Conservation (phyloP, 2,113 vertebrate genomes). For the Percina caprodes region DNA sequence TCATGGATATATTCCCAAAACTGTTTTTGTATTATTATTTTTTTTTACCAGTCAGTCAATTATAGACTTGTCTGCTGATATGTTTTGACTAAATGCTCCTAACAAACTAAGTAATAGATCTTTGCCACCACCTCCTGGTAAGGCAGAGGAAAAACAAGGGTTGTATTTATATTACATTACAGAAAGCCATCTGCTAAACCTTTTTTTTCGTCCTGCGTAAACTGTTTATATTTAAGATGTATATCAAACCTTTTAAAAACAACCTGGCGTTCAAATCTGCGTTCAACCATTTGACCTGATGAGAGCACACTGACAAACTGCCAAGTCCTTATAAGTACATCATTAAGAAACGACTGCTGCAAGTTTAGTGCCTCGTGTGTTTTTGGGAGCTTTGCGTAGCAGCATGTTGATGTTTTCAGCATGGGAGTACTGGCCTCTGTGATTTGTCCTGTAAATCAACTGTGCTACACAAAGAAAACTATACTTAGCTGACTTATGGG, state of each 20-base stretch:
- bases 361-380: conserved; percentile 11
- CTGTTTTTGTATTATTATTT: too few species aligned
- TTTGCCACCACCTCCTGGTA: conserved; percentile 51
- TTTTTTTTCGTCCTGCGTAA: background rate
- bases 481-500: background rate
- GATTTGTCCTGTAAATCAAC: background rate
- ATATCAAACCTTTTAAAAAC: background rate
- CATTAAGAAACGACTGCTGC: background rate
- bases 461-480: background rate
- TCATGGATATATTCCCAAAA: background rate
- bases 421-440: background rate
- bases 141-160: background rate
- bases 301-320: background rate
- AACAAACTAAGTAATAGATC: background rate
- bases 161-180: background rate
- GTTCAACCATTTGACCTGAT: background rate
- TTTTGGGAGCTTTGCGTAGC: background rate
- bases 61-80: background rate
- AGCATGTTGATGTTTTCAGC: conserved; percentile 4
- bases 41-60: background rate
- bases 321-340: conserved; percentile 45
- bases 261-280: background rate
- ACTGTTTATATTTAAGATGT: background rate
- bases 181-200: background rate
- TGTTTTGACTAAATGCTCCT: background rate